Conservation (phyloP, 2,888 invertebrate species). For the Fissipunctia ypsillon region DNA sequence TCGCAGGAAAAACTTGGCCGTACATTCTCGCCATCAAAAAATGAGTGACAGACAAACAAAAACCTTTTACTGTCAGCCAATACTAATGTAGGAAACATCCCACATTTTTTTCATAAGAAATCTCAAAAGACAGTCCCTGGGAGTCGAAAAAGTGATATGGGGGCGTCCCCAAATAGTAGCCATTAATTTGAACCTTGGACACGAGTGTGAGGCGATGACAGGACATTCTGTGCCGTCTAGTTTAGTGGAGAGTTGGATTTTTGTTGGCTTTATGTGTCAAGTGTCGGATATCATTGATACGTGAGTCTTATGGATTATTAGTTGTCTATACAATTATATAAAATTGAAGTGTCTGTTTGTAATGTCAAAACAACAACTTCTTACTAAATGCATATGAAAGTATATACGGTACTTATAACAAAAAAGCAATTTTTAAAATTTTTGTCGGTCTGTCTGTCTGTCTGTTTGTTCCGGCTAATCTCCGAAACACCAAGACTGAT, state of each 20-base stretch:
- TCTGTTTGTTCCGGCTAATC: too few relatives aligned
- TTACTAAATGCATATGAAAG: too few relatives aligned
- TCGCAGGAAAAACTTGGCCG: slow-evolving; percentile 39
- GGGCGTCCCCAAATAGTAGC: slow-evolving; percentile 59
- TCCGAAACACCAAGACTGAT: too few relatives aligned
- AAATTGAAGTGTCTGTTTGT: too few relatives aligned
- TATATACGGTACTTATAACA: too few relatives aligned
- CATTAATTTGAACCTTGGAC: slow-evolving; percentile 68
- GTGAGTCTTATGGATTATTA: background rate
- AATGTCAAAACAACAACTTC: too few relatives aligned
- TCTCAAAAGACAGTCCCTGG: slow-evolving; percentile 58
- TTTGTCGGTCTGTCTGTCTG: too few relatives aligned
- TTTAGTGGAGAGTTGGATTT: background rate
- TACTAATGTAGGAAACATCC: slow-evolving; percentile 58
- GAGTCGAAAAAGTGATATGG: slow-evolving; percentile 65
- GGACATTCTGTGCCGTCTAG: slow-evolving; percentile 60
- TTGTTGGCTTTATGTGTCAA: background rate
- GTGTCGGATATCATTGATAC: background rate
- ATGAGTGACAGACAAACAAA: slow-evolving; percentile 65
- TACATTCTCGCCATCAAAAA: slow-evolving; percentile 55
- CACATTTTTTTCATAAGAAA: slow-evolving; percentile 58
- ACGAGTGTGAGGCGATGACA: slow-evolving; percentile 68
- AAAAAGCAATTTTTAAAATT: too few relatives aligned
- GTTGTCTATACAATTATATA: too few relatives aligned
- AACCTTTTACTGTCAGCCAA: slow-evolving; percentile 63